Percentiles rank a stretch among this genome's conserved stretches.
phyloP scores from a whole-genome alignment of 2,113 vertebrate genomes.

The Myiagra hebetior region DNA sequence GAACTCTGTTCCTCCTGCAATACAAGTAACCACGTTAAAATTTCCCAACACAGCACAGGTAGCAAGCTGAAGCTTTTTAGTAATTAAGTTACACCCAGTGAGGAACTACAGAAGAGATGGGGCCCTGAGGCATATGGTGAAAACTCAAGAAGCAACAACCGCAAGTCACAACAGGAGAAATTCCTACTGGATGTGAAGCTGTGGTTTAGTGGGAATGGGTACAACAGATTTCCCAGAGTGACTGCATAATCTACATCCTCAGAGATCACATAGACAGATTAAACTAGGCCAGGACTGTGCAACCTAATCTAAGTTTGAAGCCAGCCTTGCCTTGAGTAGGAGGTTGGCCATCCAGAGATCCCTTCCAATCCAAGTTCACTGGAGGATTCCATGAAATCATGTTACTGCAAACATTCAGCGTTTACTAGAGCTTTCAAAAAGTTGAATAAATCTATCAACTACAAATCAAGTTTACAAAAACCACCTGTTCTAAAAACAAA shows the following conservation, averaged over 20 bases:
- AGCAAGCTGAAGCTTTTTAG: not conserved
- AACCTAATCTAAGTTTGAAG: not conserved
- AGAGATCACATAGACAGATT: not conserved
- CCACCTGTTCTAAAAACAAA: not conserved
- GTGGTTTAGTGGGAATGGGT: not conserved
- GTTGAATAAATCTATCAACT: not conserved
- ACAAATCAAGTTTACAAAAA: not conserved
- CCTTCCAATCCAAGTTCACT: not conserved
- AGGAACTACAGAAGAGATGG: not conserved
- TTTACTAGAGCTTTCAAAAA: not conserved
- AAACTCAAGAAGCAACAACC: not conserved
- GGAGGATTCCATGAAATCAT: not conserved
- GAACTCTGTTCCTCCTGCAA: not conserved
- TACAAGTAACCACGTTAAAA: not conserved
- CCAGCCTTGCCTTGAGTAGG: not conserved
- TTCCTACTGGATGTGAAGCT: not conserved
- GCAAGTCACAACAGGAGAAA: not conserved
- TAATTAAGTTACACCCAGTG: not conserved
- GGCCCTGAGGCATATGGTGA: fast-evolving
- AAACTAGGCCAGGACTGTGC: not conserved
- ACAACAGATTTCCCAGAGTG: not conserved
- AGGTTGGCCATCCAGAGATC: not conserved
- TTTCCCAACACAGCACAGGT: not conserved
- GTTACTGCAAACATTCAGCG: not conserved
- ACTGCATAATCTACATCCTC: not conserved